A percentile compares a stretch with the other conserved stretches of the same genome.
Conservation (phyloP, 2,113 vertebrate species). For the Mirza zaza region DNA sequence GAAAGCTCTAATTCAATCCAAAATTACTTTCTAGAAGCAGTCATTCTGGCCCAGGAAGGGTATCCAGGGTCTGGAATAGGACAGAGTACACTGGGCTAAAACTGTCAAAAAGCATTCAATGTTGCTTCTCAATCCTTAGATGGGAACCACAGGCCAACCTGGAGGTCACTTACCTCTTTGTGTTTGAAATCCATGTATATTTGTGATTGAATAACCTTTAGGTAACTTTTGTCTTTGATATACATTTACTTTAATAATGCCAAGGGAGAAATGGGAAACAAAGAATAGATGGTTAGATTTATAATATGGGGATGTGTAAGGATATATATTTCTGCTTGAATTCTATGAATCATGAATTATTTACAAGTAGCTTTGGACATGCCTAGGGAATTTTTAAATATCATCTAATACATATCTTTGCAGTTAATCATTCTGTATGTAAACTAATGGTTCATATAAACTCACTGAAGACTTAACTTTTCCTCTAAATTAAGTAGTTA, state of each 20-base stretch:
- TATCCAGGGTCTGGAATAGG: slow-evolving; percentile 53
- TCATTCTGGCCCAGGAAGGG: slow-evolving; percentile 65
- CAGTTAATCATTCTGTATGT: not conserved
- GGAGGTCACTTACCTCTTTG: not conserved
- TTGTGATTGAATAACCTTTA: slow-evolving; percentile 53
- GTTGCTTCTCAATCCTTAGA: not conserved
- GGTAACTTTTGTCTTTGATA: slow-evolving; percentile 11
- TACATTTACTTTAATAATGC: not conserved
- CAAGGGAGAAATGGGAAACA: not conserved
- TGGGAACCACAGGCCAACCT: not conserved
- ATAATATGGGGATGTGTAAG: not conserved
- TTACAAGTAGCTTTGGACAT: not conserved
- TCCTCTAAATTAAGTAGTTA: not conserved
- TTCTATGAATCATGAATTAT: not conserved
- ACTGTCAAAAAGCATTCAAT: slow-evolving; percentile 37
- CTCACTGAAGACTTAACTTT: not conserved
- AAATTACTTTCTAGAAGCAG: slow-evolving; percentile 83
- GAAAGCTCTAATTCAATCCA: slow-evolving; percentile 84
- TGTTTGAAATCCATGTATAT: slow-evolving; percentile 20
- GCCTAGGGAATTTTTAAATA: not conserved
- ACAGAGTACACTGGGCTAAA: not conserved
- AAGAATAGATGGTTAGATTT: not conserved
- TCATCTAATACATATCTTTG: not conserved
- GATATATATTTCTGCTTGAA: not conserved
- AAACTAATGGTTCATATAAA: not conserved